Evolutionary conservation across 2,888 invertebrate species (phyloP).

Genomic region (Liodrosophila aerea): DNA sequence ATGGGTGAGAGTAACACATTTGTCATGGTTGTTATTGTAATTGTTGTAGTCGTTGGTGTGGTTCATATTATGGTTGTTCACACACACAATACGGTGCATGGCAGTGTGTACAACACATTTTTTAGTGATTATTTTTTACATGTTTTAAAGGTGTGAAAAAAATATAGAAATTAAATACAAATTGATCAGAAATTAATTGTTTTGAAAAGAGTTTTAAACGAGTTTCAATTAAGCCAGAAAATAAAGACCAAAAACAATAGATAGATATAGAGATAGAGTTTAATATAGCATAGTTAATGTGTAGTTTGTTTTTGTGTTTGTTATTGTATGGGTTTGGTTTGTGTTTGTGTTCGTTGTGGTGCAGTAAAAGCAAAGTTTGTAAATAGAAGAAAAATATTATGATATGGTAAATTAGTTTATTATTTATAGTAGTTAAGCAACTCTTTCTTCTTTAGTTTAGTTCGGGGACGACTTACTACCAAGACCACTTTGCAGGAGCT

Average conservation of each 20-base stretch:
- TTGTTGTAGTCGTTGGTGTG: constrained; percentile 5
- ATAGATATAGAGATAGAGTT: constrained; percentile 22
- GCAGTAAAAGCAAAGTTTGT: constrained; percentile 56
- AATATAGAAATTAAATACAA: neutral
- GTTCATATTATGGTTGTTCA: constrained; percentile 9
- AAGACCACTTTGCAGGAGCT: constrained; percentile 58
- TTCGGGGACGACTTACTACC: constrained; percentile 61
- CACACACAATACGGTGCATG: constrained; percentile 25
- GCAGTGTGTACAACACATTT: constrained; percentile 6
- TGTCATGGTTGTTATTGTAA: constrained; percentile 13
- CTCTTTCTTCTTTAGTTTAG: constrained; percentile 7
- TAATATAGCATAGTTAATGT: constrained; percentile 7
- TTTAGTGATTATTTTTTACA: constrained; percentile 2
- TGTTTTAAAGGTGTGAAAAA: constrained; percentile 6
- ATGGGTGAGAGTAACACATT: constrained; percentile 17
- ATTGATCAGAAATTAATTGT: constrained; percentile 4
- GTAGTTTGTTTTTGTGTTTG: constrained; percentile 15
- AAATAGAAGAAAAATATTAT: constrained; percentile 69
- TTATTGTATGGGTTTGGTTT: constrained; percentile 33
- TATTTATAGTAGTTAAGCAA: neutral
- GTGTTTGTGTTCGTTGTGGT: constrained; percentile 35
- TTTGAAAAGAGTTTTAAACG: neutral
- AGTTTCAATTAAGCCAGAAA: too few species aligned
- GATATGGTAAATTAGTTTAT: constrained; percentile 52
- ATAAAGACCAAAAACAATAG: too few species aligned